phyloP scores from a whole-genome alignment of 2,888 invertebrate species.

The Synergus itoensis region DNA sequence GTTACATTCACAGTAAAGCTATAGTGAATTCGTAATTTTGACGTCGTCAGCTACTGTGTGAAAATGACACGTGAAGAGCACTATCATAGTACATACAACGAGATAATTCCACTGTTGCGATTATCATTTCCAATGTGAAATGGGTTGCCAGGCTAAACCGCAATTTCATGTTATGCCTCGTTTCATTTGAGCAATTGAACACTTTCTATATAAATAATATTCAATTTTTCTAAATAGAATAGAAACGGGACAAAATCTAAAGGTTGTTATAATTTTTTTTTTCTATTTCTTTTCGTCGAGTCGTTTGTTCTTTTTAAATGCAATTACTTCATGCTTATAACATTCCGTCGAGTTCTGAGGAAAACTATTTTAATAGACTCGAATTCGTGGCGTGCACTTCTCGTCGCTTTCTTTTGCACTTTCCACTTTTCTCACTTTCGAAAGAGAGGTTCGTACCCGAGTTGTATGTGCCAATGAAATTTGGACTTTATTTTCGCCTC shows the following conservation, averaged over 20 bases:
- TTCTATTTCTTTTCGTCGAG: slow-evolving; percentile 40
- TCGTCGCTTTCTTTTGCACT: slow-evolving; percentile 45
- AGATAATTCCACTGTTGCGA: slow-evolving; percentile 18
- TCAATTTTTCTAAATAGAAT: neutral
- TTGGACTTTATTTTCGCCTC: slow-evolving; percentile 37
- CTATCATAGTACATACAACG: neutral
- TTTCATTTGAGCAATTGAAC: neutral
- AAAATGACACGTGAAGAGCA: neutral
- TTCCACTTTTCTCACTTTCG: slow-evolving; percentile 41
- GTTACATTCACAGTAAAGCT: neutral
- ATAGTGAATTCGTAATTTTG: neutral
- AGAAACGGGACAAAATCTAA: neutral
- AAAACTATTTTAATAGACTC: slow-evolving; percentile 53
- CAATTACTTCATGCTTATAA: slow-evolving; percentile 62
- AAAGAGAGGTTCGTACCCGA: slow-evolving; percentile 41
- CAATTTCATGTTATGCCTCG: slow-evolving; percentile 18
- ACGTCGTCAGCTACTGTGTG: neutral
- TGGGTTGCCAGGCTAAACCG: neutral
- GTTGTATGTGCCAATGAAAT: slow-evolving; percentile 44
- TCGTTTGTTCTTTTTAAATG: slow-evolving; percentile 51
- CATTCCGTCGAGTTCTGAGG: slow-evolving; percentile 49
- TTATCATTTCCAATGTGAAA: slow-evolving; percentile 32
- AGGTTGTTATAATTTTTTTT: neutral
- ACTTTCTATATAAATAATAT: neutral
- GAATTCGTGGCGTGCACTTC: slow-evolving; percentile 51